Evolutionary conservation across 1,140 invertebrate genomes (phyloP).

Genomic region (Nasonia vitripennis): DNA sequence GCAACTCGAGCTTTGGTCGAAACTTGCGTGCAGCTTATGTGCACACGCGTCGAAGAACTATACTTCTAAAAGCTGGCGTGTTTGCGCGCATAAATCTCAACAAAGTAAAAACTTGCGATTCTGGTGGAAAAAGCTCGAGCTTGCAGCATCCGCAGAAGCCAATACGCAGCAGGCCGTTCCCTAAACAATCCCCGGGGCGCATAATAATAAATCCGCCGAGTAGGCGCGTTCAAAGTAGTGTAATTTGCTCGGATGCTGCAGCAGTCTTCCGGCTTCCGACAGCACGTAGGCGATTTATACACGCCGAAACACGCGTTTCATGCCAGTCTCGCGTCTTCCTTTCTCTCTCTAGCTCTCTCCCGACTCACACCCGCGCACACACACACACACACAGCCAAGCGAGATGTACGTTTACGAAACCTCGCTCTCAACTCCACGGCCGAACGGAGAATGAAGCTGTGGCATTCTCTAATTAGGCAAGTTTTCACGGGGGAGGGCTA

Average conservation of each 20-base stretch:
- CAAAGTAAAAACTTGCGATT: neutral
- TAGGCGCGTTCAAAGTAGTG: constrained; percentile 16
- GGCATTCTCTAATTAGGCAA: constrained; percentile 58
- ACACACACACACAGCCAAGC: neutral
- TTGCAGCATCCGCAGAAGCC: neutral
- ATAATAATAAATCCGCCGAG: constrained; percentile 4
- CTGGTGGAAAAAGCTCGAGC: neutral
- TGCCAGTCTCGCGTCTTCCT: neutral
- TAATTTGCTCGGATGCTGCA: constrained; percentile 8
- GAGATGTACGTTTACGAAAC: neutral
- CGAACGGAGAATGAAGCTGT: constrained; percentile 35
- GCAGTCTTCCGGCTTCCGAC: neutral
- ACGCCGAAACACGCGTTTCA: neutral
- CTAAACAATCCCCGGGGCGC: neutral
- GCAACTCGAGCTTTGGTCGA: neutral
- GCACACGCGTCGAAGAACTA: neutral
- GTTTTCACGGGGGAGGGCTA: constrained; percentile 49
- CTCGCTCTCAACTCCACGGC: neutral
- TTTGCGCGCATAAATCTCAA: neutral
- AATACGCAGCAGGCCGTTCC: neutral
- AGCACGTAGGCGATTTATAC: neutral
- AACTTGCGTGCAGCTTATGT: neutral
- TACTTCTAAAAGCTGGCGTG: neutral
- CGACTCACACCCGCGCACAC: neutral
- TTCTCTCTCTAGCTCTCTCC: neutral